Conservation (phyloP, 2,797 vertebrate genomes). For the Gadopsis bispinosus region DNA sequence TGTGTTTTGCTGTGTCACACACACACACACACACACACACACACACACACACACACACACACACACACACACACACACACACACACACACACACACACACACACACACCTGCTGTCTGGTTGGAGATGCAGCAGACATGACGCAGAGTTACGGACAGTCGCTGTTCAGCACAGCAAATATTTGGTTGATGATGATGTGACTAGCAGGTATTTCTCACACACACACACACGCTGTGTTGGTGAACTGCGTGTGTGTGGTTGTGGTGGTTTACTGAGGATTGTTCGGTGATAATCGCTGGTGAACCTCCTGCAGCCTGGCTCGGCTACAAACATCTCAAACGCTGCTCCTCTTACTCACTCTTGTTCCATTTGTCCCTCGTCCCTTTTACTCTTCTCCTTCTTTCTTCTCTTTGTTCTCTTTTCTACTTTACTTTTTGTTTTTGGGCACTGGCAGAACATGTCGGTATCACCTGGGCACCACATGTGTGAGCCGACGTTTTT, state of each 20-base stretch:
- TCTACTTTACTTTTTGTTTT: not conserved
- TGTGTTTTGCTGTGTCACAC: too few relatives aligned
- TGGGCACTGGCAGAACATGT: not conserved
- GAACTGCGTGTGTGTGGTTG: conserved; percentile 6
- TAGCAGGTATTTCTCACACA: not conserved
- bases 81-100: conserved; percentile 16
- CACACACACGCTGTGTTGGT: not conserved
- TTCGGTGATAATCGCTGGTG: conserved; percentile 37
- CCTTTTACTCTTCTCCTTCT: not conserved
- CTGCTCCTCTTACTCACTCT: conserved; percentile 8
- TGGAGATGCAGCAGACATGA: conserved; percentile 45
- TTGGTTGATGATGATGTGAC: conserved; percentile 40
- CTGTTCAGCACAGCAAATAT: conserved; percentile 30
- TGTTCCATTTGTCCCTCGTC: not conserved
- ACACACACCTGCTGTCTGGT: conserved; percentile 23
- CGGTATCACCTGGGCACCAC: not conserved
- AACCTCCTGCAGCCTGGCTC: conserved; percentile 64
- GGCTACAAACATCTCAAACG: conserved; percentile 25
- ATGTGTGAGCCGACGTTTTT: not conserved
- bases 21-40: too few relatives aligned
- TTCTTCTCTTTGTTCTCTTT: not conserved
- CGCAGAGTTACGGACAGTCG: not conserved
- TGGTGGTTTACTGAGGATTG: conserved; percentile 19
- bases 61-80: too few relatives aligned
- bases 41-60: not conserved